Percentiles rank a stretch among this genome's conserved stretches.
phyloP scores from a whole-genome alignment of 2,888 invertebrate species.

The Conchocele bisecta region DNA sequence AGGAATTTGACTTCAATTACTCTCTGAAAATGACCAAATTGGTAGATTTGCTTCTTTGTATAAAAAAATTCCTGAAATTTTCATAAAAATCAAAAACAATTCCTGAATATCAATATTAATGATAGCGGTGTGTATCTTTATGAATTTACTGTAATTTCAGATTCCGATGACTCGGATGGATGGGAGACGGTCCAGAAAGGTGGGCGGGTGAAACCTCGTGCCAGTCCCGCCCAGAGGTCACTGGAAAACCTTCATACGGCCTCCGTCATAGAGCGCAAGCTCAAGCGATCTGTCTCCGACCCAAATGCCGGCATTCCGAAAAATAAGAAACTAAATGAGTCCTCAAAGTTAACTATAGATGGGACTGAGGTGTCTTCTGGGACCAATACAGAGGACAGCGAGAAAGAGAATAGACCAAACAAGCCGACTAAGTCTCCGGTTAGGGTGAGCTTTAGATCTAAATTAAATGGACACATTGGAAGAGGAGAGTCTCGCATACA shows the following conservation, averaged over 20 bases:
- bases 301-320: conserved; percentile 61
- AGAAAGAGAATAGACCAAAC: conserved; percentile 75
- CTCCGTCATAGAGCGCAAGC: conserved; percentile 54
- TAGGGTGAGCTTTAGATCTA: too few species aligned
- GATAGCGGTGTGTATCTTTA: background rate
- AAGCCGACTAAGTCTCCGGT: too few species aligned
- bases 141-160: conserved; percentile 11
- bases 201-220: conserved; percentile 84
- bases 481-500: background rate
- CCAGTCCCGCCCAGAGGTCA: conserved; percentile 73
- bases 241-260: conserved; percentile 68
- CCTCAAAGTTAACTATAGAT: background rate
- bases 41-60: too few species aligned
- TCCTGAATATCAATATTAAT: too few species aligned
- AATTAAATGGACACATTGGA: too few species aligned
- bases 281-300: conserved; percentile 69
- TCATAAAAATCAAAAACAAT: too few species aligned
- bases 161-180: conserved; percentile 85
- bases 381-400: conserved; percentile 72
- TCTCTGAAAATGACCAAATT: too few species aligned
- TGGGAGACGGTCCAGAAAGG: conserved; percentile 92
- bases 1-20: too few species aligned
- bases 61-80: too few species aligned
- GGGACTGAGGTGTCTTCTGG: conserved; percentile 46
- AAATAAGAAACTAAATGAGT: conserved; percentile 4